phyloP scores from a whole-genome alignment of 2,797 vertebrate genomes.

The Taenioides sp. region DNA sequence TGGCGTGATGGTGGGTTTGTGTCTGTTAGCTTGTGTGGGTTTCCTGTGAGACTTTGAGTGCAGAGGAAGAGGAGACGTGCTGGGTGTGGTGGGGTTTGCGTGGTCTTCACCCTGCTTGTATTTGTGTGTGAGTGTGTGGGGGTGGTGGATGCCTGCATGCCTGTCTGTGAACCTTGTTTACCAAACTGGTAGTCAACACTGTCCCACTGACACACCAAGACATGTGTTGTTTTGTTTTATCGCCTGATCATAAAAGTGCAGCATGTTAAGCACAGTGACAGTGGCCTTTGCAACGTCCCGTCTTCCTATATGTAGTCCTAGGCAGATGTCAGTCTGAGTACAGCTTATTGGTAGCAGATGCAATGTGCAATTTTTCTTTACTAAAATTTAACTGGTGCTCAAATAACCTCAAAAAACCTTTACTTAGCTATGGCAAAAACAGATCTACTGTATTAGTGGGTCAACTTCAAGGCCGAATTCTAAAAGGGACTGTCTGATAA shows the following conservation, averaged over 20 bases:
- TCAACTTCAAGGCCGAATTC: not conserved
- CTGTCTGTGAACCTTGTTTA: constrained; percentile 68
- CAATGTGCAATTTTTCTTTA: not conserved
- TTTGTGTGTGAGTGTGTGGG: constrained; percentile 49
- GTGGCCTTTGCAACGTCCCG: constrained; percentile 38
- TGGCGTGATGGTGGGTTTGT: constrained; percentile 32
- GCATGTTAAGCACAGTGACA: constrained; percentile 40
- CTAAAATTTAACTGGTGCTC: not conserved
- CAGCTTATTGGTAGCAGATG: no score
- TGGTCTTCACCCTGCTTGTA: constrained; percentile 9
- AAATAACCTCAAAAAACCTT: not conserved
- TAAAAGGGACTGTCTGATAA: not conserved
- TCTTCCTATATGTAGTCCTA: constrained; percentile 19
- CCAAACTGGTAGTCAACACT: constrained; percentile 48
- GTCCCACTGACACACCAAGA: constrained; percentile 48
- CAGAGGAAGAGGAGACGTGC: constrained; percentile 16
- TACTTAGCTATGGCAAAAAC: not conserved
- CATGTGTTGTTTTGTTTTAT: constrained; percentile 43
- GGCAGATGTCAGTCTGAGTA: not conserved
- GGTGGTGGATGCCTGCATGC: constrained; percentile 68
- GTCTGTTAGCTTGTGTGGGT: constrained; percentile 59
- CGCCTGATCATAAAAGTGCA: constrained; percentile 22
- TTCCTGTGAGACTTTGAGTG: constrained; percentile 63
- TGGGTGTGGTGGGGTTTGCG: constrained; percentile 27
- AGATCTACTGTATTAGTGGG: not conserved